Percentiles rank a stretch among this genome's conserved stretches.
Conservation (phyloP, 2,888 invertebrate genomes). For the Caenorhabditis zanzibari region DNA sequence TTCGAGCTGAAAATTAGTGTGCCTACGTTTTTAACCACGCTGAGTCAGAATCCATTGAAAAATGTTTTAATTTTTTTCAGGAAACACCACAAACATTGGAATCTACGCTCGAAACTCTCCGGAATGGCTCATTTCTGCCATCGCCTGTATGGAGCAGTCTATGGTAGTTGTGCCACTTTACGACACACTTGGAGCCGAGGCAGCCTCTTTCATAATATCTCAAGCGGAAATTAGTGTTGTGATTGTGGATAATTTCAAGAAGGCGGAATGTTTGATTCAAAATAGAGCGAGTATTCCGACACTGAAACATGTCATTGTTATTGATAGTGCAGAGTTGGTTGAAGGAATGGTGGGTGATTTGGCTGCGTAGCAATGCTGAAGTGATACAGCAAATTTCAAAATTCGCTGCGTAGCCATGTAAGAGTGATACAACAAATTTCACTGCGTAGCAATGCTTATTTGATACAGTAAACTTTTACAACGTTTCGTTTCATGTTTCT, state of each 20-base stretch:
- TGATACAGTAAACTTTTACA: too few species aligned
- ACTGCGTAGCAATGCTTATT: too few species aligned
- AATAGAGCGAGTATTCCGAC: conserved; percentile 68
- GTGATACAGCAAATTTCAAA: too few species aligned
- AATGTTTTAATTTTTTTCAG: too few species aligned
- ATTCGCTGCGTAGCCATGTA: too few species aligned
- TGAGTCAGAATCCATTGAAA: too few species aligned
- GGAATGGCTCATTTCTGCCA: conserved; percentile 85
- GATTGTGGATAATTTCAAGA: conserved; percentile 76
- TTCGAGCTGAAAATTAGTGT: too few species aligned
- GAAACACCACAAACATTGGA: conserved; percentile 89
- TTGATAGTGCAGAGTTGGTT: conserved; percentile 69
- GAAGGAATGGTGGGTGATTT: conserved; percentile 56
- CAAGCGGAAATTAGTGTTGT: conserved; percentile 81
- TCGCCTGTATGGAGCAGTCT: conserved; percentile 79
- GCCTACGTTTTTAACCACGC: too few species aligned
- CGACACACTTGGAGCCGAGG: conserved; percentile 96
- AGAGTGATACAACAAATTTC: too few species aligned
- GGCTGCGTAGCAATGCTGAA: too few species aligned
- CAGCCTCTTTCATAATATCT: conserved; percentile 88
- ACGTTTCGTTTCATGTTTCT: too few species aligned
- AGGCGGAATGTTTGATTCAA: conserved; percentile 35
- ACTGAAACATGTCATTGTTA: conserved; percentile 77
- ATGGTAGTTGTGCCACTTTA: conserved; percentile 96
- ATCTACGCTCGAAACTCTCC: conserved; percentile 97